Evolutionary conservation across 2,797 vertebrate species (phyloP), one percentile per base, ranked within the genome.

Genomic region (Sebastes cheni): DNA sequence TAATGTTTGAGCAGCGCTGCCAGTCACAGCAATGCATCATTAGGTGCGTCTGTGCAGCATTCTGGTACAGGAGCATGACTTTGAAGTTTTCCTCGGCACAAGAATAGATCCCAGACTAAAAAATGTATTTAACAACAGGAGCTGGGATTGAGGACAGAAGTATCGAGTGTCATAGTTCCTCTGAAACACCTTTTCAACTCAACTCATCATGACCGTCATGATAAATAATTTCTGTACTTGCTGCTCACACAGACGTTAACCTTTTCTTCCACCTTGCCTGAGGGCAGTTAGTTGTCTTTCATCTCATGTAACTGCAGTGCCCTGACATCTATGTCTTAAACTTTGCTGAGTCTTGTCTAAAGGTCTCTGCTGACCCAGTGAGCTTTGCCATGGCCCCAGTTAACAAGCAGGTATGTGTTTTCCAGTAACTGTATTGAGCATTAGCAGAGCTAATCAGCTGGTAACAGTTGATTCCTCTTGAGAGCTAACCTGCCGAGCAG

Each of bases 1-100:
- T 83, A 67, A 64, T n/a, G 59, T 82, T 34, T 55, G 32, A 72
- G 78, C 75, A 22, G 16, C 36, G 25, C 70, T 83, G 82, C 86
- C 90, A 86, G 61, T 88, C 86, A 80, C 75, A 13, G 66, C 1
- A 20, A 34, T 65, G 79, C 69, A 77, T 83, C 83, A 80, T 54
- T 77, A 83, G 72, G 59, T 75, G 52, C 72, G 66, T 79, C 60
- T 72, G 69, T 67, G 82, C 69, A 75, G 78, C 59, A 3, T 22
- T 84, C 74, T 52, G 32, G 64, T 30, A 32, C n/a, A 54, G 68
- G 5, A 16, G 6, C 42, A 1, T 1, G 55, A 30, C 86, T 88
- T 84, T 83, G 79, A 88, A 84, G 79, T 84, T 67, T 68, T 42
- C 32, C 55, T 58, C 50, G 3, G 65, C 60, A 25, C 32, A 16